Conservation (phyloP, 2,888 invertebrate species). For the Noctuana brunneofusca region DNA sequence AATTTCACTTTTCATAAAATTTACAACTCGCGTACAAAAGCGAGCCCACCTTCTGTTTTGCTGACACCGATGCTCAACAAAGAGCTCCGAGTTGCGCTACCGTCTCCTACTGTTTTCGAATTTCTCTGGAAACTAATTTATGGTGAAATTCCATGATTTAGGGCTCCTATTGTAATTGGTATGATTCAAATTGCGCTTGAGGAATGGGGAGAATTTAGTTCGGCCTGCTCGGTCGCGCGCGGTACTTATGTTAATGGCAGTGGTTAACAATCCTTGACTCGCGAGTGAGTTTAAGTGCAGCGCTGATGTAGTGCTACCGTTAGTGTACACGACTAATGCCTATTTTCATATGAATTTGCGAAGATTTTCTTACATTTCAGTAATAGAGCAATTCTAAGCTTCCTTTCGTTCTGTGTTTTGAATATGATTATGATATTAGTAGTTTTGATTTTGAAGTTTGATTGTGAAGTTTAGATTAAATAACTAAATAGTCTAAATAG, state of each 20-base stretch:
- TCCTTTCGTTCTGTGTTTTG: not conserved
- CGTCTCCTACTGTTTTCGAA: slow-evolving; percentile 82
- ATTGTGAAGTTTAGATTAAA: no score
- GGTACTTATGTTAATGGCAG: slow-evolving; percentile 48
- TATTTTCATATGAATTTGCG: slow-evolving; percentile 4
- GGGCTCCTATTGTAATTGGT: slow-evolving; percentile 74
- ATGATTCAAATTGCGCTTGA: slow-evolving; percentile 62
- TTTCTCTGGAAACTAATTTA: slow-evolving; percentile 79
- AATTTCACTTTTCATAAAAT: slow-evolving; percentile 83
- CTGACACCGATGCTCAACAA: slow-evolving; percentile 78
- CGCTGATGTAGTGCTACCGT: slow-evolving; percentile 35
- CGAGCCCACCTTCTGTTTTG: slow-evolving; percentile 80
- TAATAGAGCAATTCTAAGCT: not conserved
- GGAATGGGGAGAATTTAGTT: slow-evolving; percentile 65
- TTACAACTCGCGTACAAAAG: slow-evolving; percentile 79
- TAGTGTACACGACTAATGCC: slow-evolving; percentile 12
- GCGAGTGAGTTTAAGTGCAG: slow-evolving; percentile 40
- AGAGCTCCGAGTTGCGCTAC: slow-evolving; percentile 76
- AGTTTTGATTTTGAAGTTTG: no score
- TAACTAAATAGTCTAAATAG: no score
- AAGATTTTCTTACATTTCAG: not conserved
- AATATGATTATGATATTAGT: not conserved
- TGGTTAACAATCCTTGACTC: slow-evolving; percentile 41
- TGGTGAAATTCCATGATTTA: slow-evolving; percentile 70
- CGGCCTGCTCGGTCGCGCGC: slow-evolving; percentile 51